These are phyloP conservation scores for Triops longicaudatus DNA, from an alignment of 1,140 invertebrate species.

Conservation along the genomic window DNA sequence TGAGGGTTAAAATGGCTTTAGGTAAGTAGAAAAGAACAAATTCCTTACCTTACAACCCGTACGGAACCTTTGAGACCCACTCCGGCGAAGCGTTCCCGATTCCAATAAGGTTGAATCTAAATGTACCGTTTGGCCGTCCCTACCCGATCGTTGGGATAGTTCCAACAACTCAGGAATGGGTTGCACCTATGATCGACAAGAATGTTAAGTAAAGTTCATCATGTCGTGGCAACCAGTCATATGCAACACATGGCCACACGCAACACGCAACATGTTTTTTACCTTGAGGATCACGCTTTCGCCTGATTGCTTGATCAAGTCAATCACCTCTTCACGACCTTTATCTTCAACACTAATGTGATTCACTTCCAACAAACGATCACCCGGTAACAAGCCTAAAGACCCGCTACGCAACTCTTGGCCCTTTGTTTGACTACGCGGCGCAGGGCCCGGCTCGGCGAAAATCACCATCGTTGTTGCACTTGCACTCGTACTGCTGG, in stretches of 20 bases:
- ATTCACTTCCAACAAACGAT: constrained; percentile 85
- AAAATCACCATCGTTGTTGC: constrained; percentile 42
- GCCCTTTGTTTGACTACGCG: constrained; percentile 32
- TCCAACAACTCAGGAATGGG: constrained; percentile 80
- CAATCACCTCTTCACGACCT: constrained; percentile 83
- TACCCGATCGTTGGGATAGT: constrained; percentile 58
- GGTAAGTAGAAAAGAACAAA: not conserved
- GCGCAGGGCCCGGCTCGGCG: constrained; percentile 75
- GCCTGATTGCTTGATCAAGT: constrained; percentile 77
- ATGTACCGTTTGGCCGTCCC: constrained; percentile 55
- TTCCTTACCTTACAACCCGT: constrained; percentile 24
- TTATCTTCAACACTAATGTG: constrained; percentile 72
- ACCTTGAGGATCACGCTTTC: constrained; percentile 78
- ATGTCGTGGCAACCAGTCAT: not conserved
- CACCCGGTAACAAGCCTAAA: constrained; percentile 66
- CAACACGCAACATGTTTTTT: constrained; percentile 16
- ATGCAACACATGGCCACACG: not conserved
- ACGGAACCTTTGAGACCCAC: constrained; percentile 42
- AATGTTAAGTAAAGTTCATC: constrained; percentile 22
- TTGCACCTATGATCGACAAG: constrained; percentile 54
- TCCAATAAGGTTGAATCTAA: constrained; percentile 58
- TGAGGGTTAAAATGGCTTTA: not conserved
- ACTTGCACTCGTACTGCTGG: not conserved
- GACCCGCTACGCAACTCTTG: not conserved
- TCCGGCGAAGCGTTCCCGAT: constrained; percentile 66